Evolutionary conservation across 1,140 invertebrate genomes (phyloP).

Genomic region (Leptinotarsa defecta): DNA sequence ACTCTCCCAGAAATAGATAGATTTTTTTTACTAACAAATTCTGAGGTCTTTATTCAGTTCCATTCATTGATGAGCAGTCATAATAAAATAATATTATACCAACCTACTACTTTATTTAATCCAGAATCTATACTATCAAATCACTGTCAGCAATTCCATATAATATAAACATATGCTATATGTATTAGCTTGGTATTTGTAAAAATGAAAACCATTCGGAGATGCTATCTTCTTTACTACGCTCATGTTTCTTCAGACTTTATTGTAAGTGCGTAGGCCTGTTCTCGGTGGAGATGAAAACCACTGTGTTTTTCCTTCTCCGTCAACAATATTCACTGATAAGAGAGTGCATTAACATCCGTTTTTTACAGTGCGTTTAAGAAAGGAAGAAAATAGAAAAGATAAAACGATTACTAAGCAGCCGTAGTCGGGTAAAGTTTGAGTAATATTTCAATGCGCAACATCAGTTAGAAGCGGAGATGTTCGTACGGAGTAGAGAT

Average conservation of each 20-base stretch:
- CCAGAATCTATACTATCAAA: too few species aligned
- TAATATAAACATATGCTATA: too few species aligned
- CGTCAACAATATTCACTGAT: background rate
- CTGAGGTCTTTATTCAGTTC: too few species aligned
- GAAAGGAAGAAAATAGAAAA: background rate
- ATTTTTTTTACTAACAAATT: too few species aligned
- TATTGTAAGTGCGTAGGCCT: background rate
- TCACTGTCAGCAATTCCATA: too few species aligned
- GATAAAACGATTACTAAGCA: background rate
- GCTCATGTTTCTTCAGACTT: background rate
- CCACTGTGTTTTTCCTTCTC: background rate
- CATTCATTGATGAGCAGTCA: too few species aligned
- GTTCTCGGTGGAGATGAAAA: background rate
- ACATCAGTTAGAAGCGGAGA: background rate
- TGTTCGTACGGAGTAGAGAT: background rate
- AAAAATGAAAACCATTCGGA: background rate
- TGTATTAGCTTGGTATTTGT: background rate
- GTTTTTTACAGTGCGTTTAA: background rate
- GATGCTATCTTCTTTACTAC: background rate
- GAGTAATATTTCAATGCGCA: background rate
- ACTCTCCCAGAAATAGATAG: too few species aligned
- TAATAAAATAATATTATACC: too few species aligned
- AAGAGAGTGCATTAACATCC: slow-evolving; percentile 8
- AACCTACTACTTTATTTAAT: too few species aligned
- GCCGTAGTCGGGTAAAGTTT: background rate